Conservation (phyloP, 2,113 vertebrate genomes). For the Halichoerus grypus region DNA sequence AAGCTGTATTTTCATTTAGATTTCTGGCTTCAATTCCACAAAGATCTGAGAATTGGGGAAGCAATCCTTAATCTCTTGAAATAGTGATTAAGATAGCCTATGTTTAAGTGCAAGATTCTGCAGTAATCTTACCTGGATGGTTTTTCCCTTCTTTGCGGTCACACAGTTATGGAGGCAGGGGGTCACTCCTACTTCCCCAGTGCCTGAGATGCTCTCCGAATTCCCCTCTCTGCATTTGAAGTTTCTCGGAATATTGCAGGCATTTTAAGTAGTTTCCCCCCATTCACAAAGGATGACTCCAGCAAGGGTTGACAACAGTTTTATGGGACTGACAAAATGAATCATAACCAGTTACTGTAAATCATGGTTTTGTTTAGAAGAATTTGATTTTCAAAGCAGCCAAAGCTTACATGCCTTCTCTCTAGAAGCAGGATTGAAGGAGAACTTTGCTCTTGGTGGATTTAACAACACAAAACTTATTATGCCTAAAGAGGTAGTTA, state of each 20-base stretch:
- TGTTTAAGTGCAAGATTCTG: neutral
- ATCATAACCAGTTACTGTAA: slow-evolving; percentile 79
- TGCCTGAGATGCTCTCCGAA: neutral
- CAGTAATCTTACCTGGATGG: neutral
- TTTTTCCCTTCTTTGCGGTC: neutral
- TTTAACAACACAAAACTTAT: neutral
- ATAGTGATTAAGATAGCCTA: neutral
- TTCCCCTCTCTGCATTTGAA: neutral
- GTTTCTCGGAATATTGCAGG: neutral
- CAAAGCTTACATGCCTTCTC: slow-evolving; percentile 57
- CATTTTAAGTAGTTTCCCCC: neutral
- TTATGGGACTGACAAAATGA: slow-evolving; percentile 78
- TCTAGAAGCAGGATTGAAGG: neutral
- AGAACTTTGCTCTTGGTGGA: slow-evolving; percentile 1
- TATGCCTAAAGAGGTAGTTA: accelerated
- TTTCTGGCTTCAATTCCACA: neutral
- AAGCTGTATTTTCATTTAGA: neutral
- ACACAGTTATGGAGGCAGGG: neutral
- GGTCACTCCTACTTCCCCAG: neutral
- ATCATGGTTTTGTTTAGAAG: slow-evolving; percentile 58
- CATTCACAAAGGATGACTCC: neutral
- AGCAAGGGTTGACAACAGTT: slow-evolving; percentile 57
- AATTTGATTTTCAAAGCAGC: slow-evolving; percentile 75
- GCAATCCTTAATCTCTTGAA: neutral
- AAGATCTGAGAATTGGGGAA: neutral